Percentiles rank a stretch among this genome's conserved stretches.
Conservation (phyloP, 2,797 vertebrate species). For the Scleropages formosus region DNA sequence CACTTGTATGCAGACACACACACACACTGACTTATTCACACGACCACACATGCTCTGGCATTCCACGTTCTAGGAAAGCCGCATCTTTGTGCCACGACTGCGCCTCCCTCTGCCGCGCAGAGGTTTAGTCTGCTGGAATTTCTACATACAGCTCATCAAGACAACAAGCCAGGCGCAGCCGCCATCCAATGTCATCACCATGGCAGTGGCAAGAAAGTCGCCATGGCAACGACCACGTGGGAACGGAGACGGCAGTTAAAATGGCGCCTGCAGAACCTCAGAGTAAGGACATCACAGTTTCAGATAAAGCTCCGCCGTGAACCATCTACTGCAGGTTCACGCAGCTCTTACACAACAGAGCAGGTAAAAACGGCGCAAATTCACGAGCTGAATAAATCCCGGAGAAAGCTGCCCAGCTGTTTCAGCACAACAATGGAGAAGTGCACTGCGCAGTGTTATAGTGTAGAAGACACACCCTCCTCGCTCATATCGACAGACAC, state of each 20-base stretch:
- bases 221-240: slow-evolving; percentile 35
- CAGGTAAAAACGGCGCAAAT: slow-evolving; percentile 8
- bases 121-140: no score
- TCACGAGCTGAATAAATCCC: slow-evolving; percentile 3
- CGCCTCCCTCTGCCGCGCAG: not conserved
- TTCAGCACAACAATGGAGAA: slow-evolving; percentile 6
- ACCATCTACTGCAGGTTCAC: not conserved
- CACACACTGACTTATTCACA: not conserved
- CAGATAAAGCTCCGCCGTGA: not conserved
- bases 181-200: slow-evolving; percentile 48
- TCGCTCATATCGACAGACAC: not conserved
- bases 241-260: slow-evolving; percentile 33
- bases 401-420: not conserved
- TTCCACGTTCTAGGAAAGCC: not conserved
- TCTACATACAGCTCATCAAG: not conserved
- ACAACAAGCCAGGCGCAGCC: not conserved
- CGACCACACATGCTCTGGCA: slow-evolving; percentile 1
- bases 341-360: not conserved
- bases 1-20: not conserved
- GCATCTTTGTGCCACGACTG: not conserved
- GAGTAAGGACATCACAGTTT: slow-evolving; percentile 5
- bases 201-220: slow-evolving; percentile 41
- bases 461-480: not conserved
- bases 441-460: not conserved
- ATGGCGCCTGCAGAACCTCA: slow-evolving; percentile 35